These are phyloP conservation scores for Lagria hirta DNA, from an alignment of 2,888 invertebrate species.

Conservation along the genomic window DNA sequence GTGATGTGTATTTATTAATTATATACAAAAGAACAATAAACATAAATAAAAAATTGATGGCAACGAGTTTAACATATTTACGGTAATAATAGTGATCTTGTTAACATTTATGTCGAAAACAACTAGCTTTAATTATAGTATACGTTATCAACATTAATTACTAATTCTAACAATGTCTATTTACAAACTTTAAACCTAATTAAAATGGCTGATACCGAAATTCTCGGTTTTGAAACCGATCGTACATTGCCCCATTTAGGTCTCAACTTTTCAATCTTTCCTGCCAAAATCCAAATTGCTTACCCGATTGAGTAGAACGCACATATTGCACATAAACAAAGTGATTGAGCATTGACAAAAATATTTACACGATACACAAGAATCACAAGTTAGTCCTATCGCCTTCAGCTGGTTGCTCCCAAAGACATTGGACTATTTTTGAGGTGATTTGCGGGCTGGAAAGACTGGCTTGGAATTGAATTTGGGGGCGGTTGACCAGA, in stretches of 20 bases:
- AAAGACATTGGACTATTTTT: slow-evolving; percentile 57
- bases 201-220: slow-evolving; percentile 24
- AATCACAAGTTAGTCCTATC: slow-evolving; percentile 40
- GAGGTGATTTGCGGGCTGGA: slow-evolving; percentile 56
- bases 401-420: slow-evolving; percentile 67
- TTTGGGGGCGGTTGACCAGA: slow-evolving; percentile 51
- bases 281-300: slow-evolving; percentile 13
- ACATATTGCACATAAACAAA: slow-evolving; percentile 25
- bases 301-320: too few relatives aligned
- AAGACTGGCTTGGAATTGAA: slow-evolving; percentile 55
- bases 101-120: slow-evolving; percentile 44
- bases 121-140: slow-evolving; percentile 42
- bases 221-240: too few relatives aligned
- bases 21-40: too few relatives aligned
- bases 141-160: slow-evolving; percentile 44
- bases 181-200: slow-evolving; percentile 34
- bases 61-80: slow-evolving; percentile 36
- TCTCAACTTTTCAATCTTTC: too few relatives aligned
- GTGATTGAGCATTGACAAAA: slow-evolving; percentile 24
- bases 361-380: slow-evolving; percentile 21
- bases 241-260: too few relatives aligned
- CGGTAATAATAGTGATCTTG: slow-evolving; percentile 33
- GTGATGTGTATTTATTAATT: too few relatives aligned
- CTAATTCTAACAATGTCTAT: slow-evolving; percentile 44
- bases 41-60: slow-evolving; percentile 37